Base-by-base conservation (phyloP, 2,888 invertebrate genomes). In the Isotomurus palustris region DNA sequence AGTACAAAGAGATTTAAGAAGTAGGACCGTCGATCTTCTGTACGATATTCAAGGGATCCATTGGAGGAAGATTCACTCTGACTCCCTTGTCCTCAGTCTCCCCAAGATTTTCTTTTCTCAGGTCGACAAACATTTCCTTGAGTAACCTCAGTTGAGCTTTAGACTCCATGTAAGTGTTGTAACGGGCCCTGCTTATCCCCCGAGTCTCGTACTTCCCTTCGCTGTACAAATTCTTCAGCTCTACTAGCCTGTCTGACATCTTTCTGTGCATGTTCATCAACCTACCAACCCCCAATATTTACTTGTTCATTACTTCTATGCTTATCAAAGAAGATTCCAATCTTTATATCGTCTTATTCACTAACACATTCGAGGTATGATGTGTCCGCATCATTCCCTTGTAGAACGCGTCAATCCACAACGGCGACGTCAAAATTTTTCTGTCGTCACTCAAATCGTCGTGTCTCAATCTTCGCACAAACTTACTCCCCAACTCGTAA, bases 401-500 rank as follows among this genome's bases (percentile, higher is more conserved):
- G 45, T 67, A 66, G 14, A 66, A 28, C 2, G 55, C 43, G 29
- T 68, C 66, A 1, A 70, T 60, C 70, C 70, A 70, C n/a, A 68
- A 47, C 1, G 70, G 70, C 17, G 64, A 64, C 8, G 62, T 62
- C 10, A 62, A 35, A 5, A 64, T 53, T 17, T 58, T 59, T 14
- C 53, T 38, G 21, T 52, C 61, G 1, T 64, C 64, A 10, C 60
- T 58, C 6, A 68, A 44, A 22, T 70, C 70, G 45, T 70, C 68
- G 44, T 70, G 70, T 4, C 63, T 53, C 2, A 70, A 45, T 24
- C 60, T 49, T 25, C 59, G 59, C 25, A 62, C 62, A 43, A 68
- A 70, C 10, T 59, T 56, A n/a, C 53, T 40, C 17, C 62, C 66
- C 17, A 68, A 22, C 17, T 63, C 52, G 27, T 60, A 70, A 49